Evolutionary conservation across 2,113 vertebrate species (phyloP).

Genomic region (Tupaia tana): DNA sequence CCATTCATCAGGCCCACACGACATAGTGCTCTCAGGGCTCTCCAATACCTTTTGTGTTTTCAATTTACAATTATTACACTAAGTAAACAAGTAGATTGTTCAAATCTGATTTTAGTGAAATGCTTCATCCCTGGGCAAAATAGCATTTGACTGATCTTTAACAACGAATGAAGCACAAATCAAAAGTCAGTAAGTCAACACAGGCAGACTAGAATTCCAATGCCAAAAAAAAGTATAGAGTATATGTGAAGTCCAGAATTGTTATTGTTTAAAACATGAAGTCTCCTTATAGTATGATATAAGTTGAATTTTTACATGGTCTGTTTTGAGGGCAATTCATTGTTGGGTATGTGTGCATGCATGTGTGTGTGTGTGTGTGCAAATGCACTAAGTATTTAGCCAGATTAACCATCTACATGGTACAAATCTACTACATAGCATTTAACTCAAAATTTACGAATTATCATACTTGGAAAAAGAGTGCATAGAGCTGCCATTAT

Average conservation of each 20-base stretch:
- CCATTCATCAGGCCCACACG: not conserved
- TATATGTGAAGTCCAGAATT: not conserved
- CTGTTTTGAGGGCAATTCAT: not conserved
- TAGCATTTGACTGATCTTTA: constrained; percentile 73
- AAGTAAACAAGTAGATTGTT: not conserved
- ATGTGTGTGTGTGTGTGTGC: too few relatives aligned
- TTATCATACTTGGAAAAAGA: not conserved
- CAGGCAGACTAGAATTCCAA: constrained; percentile 38
- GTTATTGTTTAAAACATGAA: constrained; percentile 24
- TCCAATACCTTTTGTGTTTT: not conserved
- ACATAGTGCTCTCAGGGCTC: not conserved
- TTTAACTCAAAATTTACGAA: constrained; percentile 15
- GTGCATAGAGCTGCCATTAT: not conserved
- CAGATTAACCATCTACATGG: not conserved
- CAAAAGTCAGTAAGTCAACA: constrained; percentile 72
- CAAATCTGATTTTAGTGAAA: not conserved
- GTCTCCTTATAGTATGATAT: not conserved
- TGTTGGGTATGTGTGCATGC: not conserved
- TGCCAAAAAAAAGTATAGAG: not conserved
- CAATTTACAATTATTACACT: not conserved
- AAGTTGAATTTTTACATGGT: not conserved
- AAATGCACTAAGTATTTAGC: not conserved
- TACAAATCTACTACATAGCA: not conserved
- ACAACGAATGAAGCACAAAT: constrained; percentile 73
- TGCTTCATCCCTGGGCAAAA: not conserved